These are phyloP conservation scores for Notodonta dromedarius DNA, from an alignment of 2,888 invertebrate genomes.

Conservation along the genomic window DNA sequence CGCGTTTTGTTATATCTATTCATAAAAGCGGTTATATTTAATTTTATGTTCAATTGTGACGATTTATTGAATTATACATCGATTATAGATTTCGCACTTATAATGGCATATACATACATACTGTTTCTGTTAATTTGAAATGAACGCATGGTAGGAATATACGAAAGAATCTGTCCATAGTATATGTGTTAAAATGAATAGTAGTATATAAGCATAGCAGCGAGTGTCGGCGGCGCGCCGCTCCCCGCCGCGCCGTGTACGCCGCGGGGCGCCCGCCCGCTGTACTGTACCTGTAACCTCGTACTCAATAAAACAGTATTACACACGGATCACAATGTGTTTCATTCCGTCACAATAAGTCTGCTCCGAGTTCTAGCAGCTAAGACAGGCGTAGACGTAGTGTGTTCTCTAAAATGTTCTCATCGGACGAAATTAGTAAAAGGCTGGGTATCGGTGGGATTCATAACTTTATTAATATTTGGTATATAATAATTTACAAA, in stretches of 20 bases:
- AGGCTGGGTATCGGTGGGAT: constrained; percentile 18
- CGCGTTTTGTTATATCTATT: neutral
- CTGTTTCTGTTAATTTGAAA: no score
- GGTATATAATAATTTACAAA: constrained; percentile 7
- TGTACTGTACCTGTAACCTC: constrained; percentile 36
- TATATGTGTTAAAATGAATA: no score
- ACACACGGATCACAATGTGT: constrained; percentile 18
- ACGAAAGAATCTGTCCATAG: no score
- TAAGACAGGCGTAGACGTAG: no score
- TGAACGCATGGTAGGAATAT: no score
- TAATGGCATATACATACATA: no score
- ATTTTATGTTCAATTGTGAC: no score
- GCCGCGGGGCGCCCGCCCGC: constrained; percentile 19
- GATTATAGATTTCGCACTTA: no score
- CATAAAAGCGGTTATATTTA: no score
- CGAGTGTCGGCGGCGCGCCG: neutral
- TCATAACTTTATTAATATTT: constrained; percentile 45
- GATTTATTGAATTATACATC: no score
- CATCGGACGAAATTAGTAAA: neutral
- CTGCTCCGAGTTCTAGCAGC: no score
- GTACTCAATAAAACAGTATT: constrained; percentile 69
- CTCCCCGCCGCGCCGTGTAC: constrained; percentile 10
- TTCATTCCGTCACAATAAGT: constrained; percentile 14
- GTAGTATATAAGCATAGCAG: no score
- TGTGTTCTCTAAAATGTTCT: neutral